phyloP scores from a whole-genome alignment of 92 coral and sea anemone species.

The Porites divaricata region DNA sequence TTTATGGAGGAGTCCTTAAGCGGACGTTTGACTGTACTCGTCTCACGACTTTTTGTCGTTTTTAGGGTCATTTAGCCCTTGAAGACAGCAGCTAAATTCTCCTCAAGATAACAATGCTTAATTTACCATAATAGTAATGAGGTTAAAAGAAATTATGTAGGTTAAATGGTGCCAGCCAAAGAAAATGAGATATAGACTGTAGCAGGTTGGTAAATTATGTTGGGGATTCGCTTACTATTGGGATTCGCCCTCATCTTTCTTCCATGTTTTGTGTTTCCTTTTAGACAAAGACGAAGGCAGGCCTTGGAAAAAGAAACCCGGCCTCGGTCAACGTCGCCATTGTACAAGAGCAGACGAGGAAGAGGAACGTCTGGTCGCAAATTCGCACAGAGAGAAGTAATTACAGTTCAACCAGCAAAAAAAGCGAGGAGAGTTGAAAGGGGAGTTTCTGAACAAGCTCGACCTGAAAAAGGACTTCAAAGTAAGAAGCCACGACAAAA shows the following conservation, averaged over 20 bases:
- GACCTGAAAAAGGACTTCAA: neutral
- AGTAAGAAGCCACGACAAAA: neutral
- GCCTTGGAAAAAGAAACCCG: slow-evolving; percentile 30
- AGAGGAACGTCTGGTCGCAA: slow-evolving; percentile 12
- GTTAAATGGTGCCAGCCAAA: too few species aligned
- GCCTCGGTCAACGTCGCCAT: slow-evolving; percentile 28
- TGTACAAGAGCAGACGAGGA: slow-evolving; percentile 19
- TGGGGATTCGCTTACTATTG: neutral
- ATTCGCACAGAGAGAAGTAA: slow-evolving; percentile 21
- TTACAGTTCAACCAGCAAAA: slow-evolving; percentile 40
- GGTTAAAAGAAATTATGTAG: too few species aligned
- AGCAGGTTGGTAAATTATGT: too few species aligned
- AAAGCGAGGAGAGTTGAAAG: slow-evolving; percentile 27
- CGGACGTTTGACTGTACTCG: too few species aligned
- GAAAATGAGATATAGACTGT: too few species aligned
- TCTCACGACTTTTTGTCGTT: too few species aligned
- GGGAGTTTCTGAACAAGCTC: neutral
- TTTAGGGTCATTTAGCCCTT: too few species aligned
- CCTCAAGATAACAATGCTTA: too few species aligned
- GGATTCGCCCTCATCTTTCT: neutral
- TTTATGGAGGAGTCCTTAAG: too few species aligned
- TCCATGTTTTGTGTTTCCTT: neutral
- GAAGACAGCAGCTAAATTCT: too few species aligned
- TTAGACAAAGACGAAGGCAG: slow-evolving; percentile 53
- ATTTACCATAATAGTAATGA: too few species aligned